A percentile compares a stretch with the other conserved stretches of the same genome.
These are phyloP conservation scores for Diachasma alloeum DNA, from an alignment of 1,140 invertebrate genomes.

Conservation along the genomic window DNA sequence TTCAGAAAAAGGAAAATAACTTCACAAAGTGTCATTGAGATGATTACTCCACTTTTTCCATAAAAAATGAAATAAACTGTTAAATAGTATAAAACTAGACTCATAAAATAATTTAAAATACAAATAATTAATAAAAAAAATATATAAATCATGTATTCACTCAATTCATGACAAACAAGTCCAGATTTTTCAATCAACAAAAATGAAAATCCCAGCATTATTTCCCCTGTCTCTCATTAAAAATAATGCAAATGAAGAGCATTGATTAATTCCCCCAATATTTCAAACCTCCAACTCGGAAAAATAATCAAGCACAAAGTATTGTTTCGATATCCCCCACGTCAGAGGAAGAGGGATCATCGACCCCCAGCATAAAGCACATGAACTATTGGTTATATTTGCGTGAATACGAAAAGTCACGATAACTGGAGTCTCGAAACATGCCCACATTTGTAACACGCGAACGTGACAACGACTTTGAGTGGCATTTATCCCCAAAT, in stretches of 20 bases:
- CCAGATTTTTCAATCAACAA: no score
- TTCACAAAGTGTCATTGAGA: no score
- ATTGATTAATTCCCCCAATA: background rate
- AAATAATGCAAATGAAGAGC: background rate
- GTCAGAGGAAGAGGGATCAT: background rate
- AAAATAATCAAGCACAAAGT: background rate
- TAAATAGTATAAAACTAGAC: no score
- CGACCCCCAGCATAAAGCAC: background rate
- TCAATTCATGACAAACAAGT: no score
- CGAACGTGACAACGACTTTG: background rate
- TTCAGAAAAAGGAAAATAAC: no score
- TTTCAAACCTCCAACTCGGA: background rate
- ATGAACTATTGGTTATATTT: background rate
- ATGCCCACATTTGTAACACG: background rate
- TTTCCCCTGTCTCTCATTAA: background rate
- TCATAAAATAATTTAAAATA: no score
- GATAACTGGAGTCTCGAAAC: background rate
- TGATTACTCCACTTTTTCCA: no score
- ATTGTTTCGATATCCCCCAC: background rate
- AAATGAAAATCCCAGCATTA: no score
- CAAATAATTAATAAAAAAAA: no score
- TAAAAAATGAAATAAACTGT: no score
- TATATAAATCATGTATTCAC: no score
- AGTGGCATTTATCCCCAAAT: background rate
- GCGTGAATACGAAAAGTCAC: slow-evolving; percentile 2